A percentile compares a stretch with the other conserved stretches of the same genome.
phyloP scores from a whole-genome alignment of 2,113 vertebrate genomes.

The Passer montanus region DNA sequence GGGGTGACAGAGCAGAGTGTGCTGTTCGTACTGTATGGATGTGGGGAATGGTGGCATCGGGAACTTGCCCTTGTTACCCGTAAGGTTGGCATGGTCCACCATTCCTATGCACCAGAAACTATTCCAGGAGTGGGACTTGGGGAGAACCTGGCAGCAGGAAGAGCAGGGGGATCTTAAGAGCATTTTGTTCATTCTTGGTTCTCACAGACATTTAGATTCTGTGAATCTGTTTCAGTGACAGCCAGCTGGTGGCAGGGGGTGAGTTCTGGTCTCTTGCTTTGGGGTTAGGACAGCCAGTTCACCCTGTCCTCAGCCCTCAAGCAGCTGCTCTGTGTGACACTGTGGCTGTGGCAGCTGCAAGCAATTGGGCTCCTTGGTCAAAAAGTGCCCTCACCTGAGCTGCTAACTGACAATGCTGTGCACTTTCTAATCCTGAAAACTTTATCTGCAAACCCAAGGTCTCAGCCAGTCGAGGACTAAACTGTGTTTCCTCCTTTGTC shows the following conservation, averaged over 20 bases:
- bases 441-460: background rate
- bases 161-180: background rate
- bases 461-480: background rate
- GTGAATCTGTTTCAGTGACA: background rate
- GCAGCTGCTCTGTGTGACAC: background rate
- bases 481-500: background rate
- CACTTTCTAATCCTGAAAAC: background rate
- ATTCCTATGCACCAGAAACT: background rate
- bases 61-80: background rate
- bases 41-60: too few species aligned
- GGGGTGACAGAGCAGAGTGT: background rate
- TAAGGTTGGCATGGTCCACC: background rate
- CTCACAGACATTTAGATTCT: accelerated
- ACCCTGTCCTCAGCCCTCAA: background rate
- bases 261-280: background rate
- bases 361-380: background rate
- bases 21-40: background rate
- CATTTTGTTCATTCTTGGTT: accelerated
- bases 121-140: background rate
- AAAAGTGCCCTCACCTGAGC: background rate
- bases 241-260: background rate
- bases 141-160: background rate
- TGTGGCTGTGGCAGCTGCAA: background rate
- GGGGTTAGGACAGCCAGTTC: accelerated
- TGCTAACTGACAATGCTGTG: background rate